Conservation (phyloP, 2,797 vertebrate species). For the Allenopithecus nigroviridis region DNA sequence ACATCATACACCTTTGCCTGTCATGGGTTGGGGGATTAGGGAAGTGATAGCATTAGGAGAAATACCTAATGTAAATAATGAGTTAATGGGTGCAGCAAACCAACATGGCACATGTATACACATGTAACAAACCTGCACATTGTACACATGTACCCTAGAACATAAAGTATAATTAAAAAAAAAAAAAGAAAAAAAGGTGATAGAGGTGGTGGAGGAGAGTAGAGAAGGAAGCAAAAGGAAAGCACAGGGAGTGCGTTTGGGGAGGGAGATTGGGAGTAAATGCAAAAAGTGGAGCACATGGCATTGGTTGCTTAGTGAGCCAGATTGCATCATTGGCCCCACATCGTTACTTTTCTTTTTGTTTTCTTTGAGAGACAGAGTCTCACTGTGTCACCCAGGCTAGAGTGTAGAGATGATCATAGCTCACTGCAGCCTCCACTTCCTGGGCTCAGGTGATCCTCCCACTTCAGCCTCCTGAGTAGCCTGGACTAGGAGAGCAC, state of each 20-base stretch:
- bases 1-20: no score
- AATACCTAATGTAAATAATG: no score
- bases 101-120: no score
- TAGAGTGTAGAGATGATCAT: neutral
- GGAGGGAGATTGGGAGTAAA: neutral
- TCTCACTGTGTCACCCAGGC: neutral
- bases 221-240: neutral
- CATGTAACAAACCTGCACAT: no score
- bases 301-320: neutral
- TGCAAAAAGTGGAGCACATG: no score
- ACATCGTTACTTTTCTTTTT: neutral
- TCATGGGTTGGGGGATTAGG: no score
- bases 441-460: neutral
- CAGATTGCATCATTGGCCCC: no score
- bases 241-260: neutral
- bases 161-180: no score
- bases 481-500: neutral
- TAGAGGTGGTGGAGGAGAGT: neutral
- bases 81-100: no score
- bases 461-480: neutral
- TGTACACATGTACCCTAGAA: no score
- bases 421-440: neutral
- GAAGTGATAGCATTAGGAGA: no score
- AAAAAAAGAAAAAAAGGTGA: neutral
- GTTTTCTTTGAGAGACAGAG: neutral